Evolutionary conservation across 2,797 vertebrate species (phyloP).

Genomic region (Triplophysa yarkandensis): DNA sequence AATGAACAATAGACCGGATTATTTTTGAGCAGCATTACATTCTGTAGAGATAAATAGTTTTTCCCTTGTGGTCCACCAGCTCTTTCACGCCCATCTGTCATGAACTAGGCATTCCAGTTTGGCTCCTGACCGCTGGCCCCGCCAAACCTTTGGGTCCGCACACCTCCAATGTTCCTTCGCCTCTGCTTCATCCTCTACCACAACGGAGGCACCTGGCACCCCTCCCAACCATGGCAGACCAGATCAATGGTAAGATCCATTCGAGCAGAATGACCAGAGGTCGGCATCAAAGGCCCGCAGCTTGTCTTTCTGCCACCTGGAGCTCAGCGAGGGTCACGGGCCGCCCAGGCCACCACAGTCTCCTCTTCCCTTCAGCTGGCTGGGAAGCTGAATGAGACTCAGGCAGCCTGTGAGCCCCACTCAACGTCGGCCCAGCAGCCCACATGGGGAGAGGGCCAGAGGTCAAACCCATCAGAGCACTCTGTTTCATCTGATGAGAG

Average conservation of each 20-base stretch:
- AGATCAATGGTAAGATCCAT: slow-evolving; percentile 68
- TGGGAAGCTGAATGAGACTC: slow-evolving; percentile 63
- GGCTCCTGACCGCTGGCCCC: slow-evolving; percentile 56
- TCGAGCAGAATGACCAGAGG: slow-evolving; percentile 68
- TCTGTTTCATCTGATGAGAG: slow-evolving; percentile 62
- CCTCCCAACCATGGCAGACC: slow-evolving; percentile 66
- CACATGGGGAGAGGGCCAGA: slow-evolving; percentile 64
- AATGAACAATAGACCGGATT: slow-evolving; percentile 4
- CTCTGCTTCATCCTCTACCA: slow-evolving; percentile 61
- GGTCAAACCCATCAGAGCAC: slow-evolving; percentile 67
- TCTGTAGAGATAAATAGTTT: slow-evolving; percentile 41
- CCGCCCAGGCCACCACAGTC: slow-evolving; percentile 53
- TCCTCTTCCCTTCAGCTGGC: slow-evolving; percentile 64
- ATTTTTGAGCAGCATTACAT: slow-evolving; percentile 6
- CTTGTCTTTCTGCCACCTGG: slow-evolving; percentile 73
- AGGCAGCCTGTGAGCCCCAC: slow-evolving; percentile 67
- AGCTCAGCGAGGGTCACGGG: slow-evolving; percentile 63
- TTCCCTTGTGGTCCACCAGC: slow-evolving; percentile 49
- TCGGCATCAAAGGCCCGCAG: slow-evolving; percentile 76
- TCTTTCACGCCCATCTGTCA: slow-evolving; percentile 52
- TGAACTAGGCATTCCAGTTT: slow-evolving; percentile 62
- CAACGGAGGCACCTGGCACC: slow-evolving; percentile 70
- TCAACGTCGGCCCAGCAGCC: slow-evolving; percentile 56
- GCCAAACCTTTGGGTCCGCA: slow-evolving; percentile 53
- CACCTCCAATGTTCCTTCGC: slow-evolving; percentile 56